A percentile compares a stretch with the other conserved stretches of the same genome.
phyloP scores from a whole-genome alignment of 2,888 invertebrate genomes.

The Drosophila rellima region DNA sequence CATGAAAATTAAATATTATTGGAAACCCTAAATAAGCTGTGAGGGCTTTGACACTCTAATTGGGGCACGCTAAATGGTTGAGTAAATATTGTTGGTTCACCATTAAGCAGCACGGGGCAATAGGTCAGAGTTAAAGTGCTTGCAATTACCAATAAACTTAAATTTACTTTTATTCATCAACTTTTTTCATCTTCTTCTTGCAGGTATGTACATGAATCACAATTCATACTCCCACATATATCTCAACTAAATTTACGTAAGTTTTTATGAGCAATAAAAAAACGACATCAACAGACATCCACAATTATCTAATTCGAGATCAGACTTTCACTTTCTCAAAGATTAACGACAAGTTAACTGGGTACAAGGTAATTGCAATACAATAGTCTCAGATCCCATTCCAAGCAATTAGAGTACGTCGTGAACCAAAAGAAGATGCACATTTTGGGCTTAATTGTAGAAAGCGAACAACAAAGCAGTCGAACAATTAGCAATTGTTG shows the following conservation, averaged over 20 bases:
- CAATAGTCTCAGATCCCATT: constrained; percentile 30
- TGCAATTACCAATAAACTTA: constrained; percentile 6
- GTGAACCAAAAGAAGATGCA: constrained; percentile 40
- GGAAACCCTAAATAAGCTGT: constrained; percentile 72
- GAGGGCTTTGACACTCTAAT: constrained; percentile 53
- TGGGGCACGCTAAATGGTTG: constrained; percentile 54
- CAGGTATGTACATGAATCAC: constrained; percentile 56
- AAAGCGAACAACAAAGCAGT: constrained; percentile 62
- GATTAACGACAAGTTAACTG: constrained; percentile 13
- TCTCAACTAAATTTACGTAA: constrained; percentile 35
- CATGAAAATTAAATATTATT: constrained; percentile 74
- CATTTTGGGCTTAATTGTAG: constrained; percentile 68
- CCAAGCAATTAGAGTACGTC: constrained; percentile 49
- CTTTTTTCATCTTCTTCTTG: constrained; percentile 34
- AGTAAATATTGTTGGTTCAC: constrained; percentile 21
- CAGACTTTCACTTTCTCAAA: constrained; percentile 50
- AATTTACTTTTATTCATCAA: constrained; percentile 2
- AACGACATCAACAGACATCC: not conserved
- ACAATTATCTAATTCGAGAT: constrained; percentile 44
- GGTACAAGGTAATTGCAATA: constrained; percentile 39
- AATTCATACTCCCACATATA: constrained; percentile 17
- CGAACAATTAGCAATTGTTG: constrained; percentile 72
- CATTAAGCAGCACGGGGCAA: constrained; percentile 10
- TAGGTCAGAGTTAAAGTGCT: constrained; percentile 33
- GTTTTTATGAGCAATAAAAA: constrained; percentile 7